Evolutionary conservation across 2,888 invertebrate genomes (phyloP), one percentile per base, ranked within the genome.

Genomic region (Ramazzottius varieornatus): DNA sequence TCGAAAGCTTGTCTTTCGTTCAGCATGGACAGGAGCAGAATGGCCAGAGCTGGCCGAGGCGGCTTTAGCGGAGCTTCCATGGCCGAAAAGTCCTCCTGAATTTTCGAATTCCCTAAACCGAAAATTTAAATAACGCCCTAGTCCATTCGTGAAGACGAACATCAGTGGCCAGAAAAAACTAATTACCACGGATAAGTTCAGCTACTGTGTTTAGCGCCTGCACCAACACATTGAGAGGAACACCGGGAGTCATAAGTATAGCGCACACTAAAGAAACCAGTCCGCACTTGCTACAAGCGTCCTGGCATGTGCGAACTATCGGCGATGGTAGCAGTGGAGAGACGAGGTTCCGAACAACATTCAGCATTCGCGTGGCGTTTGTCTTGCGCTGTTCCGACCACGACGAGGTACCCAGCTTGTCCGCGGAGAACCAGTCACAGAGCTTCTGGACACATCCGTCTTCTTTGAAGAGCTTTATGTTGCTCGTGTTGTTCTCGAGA

Each of bases 381-480:
- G 90, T 86, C 0, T 89, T 86, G 78, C 92, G 93, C 74, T 96
- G 93, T 0, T 89, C 84, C 1, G 86, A 85, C 93, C 93, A 93
- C 4, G 86, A 84, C 63, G 72, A 16, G 54, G 54, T 16, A n/a
- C 54, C 29, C 16, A 29, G 4, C 8, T 54, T 54, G 54, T 54
- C 54, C 54, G 54, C 29, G 29, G 54, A 4, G 24, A 54, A 54
- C 54, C 54, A 54, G 4, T n/a, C 24, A 4, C 8, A n/a, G 16
- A 54, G 29, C 54, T 54, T 54, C 8, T 54, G 54, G 54, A 65
- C n/a, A 16, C 64, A 65, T 20, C 70, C 69, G 54, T 70, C 93
- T 79, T 99, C 98, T 78, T 93, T 89, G 75, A 99, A 98, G 73
- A 94, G 92, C 74, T 91, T 93, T 70, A 96, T 96, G 77, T 99